phyloP scores from a whole-genome alignment of 1,140 invertebrate genomes.

The Lepidurus couesii region DNA sequence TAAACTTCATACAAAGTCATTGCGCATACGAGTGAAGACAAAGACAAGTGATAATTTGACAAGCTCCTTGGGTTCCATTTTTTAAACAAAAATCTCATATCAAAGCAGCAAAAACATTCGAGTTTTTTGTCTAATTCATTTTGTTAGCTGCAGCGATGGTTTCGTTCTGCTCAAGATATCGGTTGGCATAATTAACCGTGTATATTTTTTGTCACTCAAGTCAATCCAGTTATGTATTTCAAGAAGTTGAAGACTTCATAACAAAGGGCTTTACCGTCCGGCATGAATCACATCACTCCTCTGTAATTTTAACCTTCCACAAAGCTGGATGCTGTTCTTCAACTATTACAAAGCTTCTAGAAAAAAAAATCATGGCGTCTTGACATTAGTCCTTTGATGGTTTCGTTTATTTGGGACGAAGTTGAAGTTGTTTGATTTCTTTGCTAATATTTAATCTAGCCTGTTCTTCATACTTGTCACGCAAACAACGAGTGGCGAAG shows the following conservation, averaged over 20 bases:
- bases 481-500: constrained; percentile 57
- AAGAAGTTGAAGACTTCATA: constrained; percentile 7
- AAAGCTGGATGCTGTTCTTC: constrained; percentile 7
- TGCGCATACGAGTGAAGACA: neutral
- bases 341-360: constrained; percentile 15
- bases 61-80: neutral
- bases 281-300: constrained; percentile 11
- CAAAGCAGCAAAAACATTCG: neutral
- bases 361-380: neutral
- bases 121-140: neutral
- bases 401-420: neutral
- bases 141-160: neutral
- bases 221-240: constrained; percentile 16
- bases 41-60: neutral
- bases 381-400: neutral
- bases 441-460: constrained; percentile 56
- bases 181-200: constrained; percentile 18
- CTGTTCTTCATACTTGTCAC: constrained; percentile 53
- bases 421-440: constrained; percentile 48
- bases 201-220: constrained; percentile 16
- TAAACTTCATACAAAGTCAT: neutral
- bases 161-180: constrained; percentile 14
- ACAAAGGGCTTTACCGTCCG: constrained; percentile 17
- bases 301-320: constrained; percentile 18
- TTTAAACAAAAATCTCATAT: neutral